Evolutionary conservation across 2,888 invertebrate genomes (phyloP).

Genomic region (Diplolepis rosae): DNA sequence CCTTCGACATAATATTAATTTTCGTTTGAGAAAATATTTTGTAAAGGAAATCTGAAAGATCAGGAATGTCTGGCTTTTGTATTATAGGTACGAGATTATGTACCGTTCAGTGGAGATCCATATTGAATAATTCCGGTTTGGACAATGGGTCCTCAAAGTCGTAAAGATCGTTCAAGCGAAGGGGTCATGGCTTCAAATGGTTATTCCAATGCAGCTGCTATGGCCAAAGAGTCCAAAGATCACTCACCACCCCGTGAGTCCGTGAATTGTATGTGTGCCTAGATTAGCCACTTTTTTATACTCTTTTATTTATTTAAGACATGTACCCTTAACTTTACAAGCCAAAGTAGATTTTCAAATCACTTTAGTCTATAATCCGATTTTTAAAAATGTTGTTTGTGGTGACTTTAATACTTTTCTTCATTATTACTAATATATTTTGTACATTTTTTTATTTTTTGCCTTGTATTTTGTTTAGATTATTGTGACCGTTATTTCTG

Average conservation of each 20-base stretch:
- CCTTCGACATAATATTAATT: too few species aligned
- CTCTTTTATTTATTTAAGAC: neutral
- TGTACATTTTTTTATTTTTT: neutral
- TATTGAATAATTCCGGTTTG: slow-evolving; percentile 46
- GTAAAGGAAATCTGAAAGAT: too few species aligned
- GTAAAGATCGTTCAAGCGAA: slow-evolving; percentile 74
- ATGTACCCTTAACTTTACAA: neutral
- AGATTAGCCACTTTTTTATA: slow-evolving; percentile 63
- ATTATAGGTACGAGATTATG: slow-evolving; percentile 49
- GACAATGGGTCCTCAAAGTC: slow-evolving; percentile 76
- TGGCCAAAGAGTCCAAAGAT: slow-evolving; percentile 59
- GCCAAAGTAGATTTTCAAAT: neutral
- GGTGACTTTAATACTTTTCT: neutral
- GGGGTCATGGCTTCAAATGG: slow-evolving; percentile 70
- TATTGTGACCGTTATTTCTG: neutral
- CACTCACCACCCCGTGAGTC: slow-evolving; percentile 73
- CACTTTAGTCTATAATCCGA: neutral
- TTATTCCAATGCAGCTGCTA: slow-evolving; percentile 57
- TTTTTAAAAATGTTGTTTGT: neutral
- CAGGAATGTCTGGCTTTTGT: slow-evolving; percentile 31
- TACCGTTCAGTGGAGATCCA: slow-evolving; percentile 38
- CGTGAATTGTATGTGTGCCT: slow-evolving; percentile 72
- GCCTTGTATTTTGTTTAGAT: neutral
- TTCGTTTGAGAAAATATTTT: too few species aligned
- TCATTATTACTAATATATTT: neutral